These are phyloP conservation scores for Drosophila kanapiae DNA, from an alignment of 1,140 invertebrate genomes.

Conservation along the genomic window DNA sequence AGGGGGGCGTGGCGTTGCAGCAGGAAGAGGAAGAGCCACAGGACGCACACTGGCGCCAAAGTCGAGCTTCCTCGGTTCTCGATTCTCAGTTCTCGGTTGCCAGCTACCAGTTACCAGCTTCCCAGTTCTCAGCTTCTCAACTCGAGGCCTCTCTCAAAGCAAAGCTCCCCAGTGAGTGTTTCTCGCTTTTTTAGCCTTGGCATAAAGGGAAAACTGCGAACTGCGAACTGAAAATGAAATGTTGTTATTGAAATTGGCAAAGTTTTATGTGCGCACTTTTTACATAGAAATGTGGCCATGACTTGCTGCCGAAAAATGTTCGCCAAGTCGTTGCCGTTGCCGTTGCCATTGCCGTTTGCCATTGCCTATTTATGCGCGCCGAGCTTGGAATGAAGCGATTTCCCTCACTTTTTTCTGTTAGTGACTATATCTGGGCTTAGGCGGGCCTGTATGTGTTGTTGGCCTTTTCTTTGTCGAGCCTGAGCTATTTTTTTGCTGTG, in stretches of 20 bases:
- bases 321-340: slow-evolving; percentile 48
- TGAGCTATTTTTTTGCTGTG: slow-evolving; percentile 1
- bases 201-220: slow-evolving; percentile 37
- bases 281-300: slow-evolving; percentile 82
- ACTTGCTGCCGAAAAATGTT: slow-evolving; percentile 71
- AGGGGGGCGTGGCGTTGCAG: slow-evolving; percentile 25
- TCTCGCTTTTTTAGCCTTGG: slow-evolving; percentile 34
- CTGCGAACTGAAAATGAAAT: slow-evolving; percentile 75
- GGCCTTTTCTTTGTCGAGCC: slow-evolving; percentile 31
- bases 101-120: slow-evolving; percentile 2
- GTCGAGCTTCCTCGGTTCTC: slow-evolving; percentile 22
- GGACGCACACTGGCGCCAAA: slow-evolving; percentile 75
- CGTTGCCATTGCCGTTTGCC: slow-evolving; percentile 22
- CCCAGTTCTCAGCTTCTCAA: slow-evolving; percentile 17
- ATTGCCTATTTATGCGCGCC: slow-evolving; percentile 77
- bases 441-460: neutral
- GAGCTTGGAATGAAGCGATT: slow-evolving; percentile 58
- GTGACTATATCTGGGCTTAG: slow-evolving; percentile 18
- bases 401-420: slow-evolving; percentile 24
- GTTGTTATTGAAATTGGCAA: slow-evolving; percentile 83
- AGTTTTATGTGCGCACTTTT: slow-evolving; percentile 78
- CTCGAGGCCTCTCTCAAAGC: slow-evolving; percentile 33
- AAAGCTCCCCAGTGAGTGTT: slow-evolving; percentile 66
- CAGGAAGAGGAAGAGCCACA: slow-evolving; percentile 47
- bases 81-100: neutral